Percentiles rank a stretch among this genome's conserved stretches.
Conservation (phyloP, 2,888 invertebrate genomes). For the Sphaerophoria taeniata region DNA sequence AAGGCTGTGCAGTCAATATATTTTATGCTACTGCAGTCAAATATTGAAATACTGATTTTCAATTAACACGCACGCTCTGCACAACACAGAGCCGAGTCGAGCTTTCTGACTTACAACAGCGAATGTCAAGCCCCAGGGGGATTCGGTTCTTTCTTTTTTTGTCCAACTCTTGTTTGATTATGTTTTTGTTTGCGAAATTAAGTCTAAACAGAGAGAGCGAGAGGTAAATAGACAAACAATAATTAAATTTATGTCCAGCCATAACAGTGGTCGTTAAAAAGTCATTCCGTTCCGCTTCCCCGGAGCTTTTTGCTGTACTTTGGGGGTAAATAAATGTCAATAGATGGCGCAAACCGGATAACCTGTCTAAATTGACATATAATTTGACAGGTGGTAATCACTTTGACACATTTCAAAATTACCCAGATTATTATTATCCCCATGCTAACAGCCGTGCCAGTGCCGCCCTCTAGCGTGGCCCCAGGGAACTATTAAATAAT, state of each 20-base stretch:
- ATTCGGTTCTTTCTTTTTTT: conserved; percentile 6
- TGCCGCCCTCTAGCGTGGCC: conserved; percentile 12
- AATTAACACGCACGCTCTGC: conserved; percentile 75
- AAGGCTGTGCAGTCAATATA: conserved; percentile 40
- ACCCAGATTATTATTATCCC: conserved; percentile 25
- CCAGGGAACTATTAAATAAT: conserved; percentile 68
- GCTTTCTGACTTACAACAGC: conserved; percentile 62
- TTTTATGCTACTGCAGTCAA: conserved; percentile 61
- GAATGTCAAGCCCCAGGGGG: conserved; percentile 58
- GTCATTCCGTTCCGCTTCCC: conserved; percentile 37
- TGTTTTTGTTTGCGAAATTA: conserved; percentile 7
- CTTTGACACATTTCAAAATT: conserved; percentile 72
- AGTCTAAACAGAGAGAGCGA: conserved; percentile 38
- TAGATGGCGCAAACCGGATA: conserved; percentile 50
- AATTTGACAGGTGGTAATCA: conserved; percentile 70
- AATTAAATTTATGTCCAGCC: conserved; percentile 47
- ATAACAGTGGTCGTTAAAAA: conserved; percentile 60
- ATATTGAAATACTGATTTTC: conserved; percentile 78
- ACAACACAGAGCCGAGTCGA: conserved; percentile 4
- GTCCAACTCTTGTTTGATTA: neutral
- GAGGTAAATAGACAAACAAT: conserved; percentile 42
- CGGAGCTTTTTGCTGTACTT: neutral
- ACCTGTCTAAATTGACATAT: conserved; percentile 59
- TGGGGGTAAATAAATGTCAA: conserved; percentile 42
- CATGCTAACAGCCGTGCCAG: neutral